Base-by-base conservation (phyloP, 2,888 invertebrate species). In the Polydrusus cervinus region DNA sequence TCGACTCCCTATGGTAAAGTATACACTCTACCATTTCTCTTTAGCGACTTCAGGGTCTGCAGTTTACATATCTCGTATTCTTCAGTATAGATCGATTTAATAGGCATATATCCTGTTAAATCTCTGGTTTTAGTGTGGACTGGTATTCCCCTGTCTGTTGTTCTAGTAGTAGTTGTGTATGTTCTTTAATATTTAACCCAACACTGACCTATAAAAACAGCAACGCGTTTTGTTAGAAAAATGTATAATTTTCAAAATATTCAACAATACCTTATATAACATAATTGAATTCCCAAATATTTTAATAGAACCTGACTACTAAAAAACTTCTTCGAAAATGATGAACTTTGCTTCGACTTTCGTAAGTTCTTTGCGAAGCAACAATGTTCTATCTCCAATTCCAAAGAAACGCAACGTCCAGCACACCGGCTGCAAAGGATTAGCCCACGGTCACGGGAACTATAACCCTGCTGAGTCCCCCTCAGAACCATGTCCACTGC, bases 381-480 rank as follows among this genome's bases (percentile, higher is more conserved):
- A 79, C 87, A 78, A 88, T 88, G 68, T 88, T 83, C 55, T 80
- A 11, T 78, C 79, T 8, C 89, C 89, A 69, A 87, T 88, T 18
- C 89, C 89, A 72, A 90, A 89, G 80, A 87, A 89, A 74, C 89
- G 89, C 72, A 89, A 55, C 55, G 9, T 74, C 16, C 71, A 76
- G 43, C 94, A 94, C 85, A 91, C 91, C 81, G 92, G 92, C 68
- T 95, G 95, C 85, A 93, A 91, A 40, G 95, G 95, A 38, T 92
- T 92, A 82, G 91, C 93, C 0, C 95, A 95, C 84, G 94, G 93
- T 11, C 91, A 92, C 80, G 94, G 94, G 62, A 91, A 92, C 71
- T 85, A 83, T 72, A 74, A 64, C 20, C 74, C 79, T 71, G 10
- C 57, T 2, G 67, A 67, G 14, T 45, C 65, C 9, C 87, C 64